Conservation (phyloP, 2,888 invertebrate species). For the Erebia aethiops region DNA sequence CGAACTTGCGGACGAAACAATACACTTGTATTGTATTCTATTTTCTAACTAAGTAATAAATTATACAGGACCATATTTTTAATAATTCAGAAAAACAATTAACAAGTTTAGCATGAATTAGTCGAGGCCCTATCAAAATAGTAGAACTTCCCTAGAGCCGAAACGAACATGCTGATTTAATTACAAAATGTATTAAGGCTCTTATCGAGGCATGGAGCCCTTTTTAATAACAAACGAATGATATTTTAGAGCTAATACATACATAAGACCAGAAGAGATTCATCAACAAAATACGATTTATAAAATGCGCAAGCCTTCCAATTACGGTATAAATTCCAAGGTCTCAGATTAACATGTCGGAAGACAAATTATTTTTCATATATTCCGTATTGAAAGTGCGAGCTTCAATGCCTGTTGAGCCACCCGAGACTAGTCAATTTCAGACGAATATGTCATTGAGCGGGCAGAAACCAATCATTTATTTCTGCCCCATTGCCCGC, state of each 20-base stretch:
- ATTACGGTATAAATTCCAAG: no score
- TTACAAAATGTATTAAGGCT: constrained; percentile 32
- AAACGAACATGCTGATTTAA: constrained; percentile 29
- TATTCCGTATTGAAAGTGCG: no score
- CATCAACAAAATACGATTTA: neutral
- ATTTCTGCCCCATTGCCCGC: no score
- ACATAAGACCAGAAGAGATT: constrained; percentile 4
- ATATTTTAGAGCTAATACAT: neutral
- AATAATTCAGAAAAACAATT: constrained; percentile 2
- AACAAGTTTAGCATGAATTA: neutral
- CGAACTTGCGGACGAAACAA: no score
- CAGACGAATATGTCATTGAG: no score
- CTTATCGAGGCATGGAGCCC: constrained; percentile 24
- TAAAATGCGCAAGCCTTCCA: neutral
- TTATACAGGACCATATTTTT: neutral
- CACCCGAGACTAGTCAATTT: no score
- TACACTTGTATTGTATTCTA: no score
- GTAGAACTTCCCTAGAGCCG: constrained; percentile 11
- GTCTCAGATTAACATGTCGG: no score
- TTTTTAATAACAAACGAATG: constrained; percentile 26
- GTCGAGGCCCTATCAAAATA: constrained; percentile 17
- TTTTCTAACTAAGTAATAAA: neutral
- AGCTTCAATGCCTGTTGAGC: no score
- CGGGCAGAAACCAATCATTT: no score
- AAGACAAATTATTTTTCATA: no score